phyloP scores from a whole-genome alignment of 2,888 invertebrate genomes.

The Digitonthophagus gazella region DNA sequence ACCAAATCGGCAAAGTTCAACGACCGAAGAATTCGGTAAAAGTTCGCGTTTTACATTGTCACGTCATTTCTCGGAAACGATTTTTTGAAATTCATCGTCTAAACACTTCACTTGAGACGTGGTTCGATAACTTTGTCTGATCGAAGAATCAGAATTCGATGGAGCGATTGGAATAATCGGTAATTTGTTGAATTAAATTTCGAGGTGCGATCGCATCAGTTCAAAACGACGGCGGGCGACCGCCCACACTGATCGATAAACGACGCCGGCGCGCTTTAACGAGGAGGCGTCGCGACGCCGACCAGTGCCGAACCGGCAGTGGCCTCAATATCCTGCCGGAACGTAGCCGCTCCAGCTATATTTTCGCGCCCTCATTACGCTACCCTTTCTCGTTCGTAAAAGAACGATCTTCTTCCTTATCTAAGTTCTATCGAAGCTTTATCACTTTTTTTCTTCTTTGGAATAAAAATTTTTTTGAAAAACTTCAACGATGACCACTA shows the following conservation, averaged over 20 bases:
- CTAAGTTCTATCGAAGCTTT: constrained; percentile 10
- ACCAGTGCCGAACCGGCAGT: constrained; percentile 28
- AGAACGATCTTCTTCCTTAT: constrained; percentile 8
- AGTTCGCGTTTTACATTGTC: no score
- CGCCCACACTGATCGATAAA: constrained; percentile 35
- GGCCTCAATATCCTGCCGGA: constrained; percentile 11
- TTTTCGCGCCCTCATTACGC: constrained; percentile 20
- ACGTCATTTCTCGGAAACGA: background rate
- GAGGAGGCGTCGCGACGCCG: constrained; percentile 20
- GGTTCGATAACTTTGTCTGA: constrained; percentile 3
- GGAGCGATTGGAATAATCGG: background rate
- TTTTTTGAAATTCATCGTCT: background rate
- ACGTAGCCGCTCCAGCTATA: constrained; percentile 15
- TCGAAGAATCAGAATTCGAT: background rate
- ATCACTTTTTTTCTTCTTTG: constrained; percentile 6
- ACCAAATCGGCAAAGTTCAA: no score
- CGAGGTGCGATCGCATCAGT: background rate
- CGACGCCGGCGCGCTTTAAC: constrained; percentile 33
- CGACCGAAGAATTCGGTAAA: no score
- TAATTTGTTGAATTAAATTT: background rate
- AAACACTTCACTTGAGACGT: background rate
- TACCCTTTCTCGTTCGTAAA: background rate
- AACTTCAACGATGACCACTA: constrained; percentile 22
- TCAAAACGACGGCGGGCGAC: background rate
- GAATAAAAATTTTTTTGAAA: constrained; percentile 5